Percentiles rank a stretch among this genome's conserved stretches.
These are phyloP conservation scores for Cryptotis parvus DNA, from an alignment of 2,113 vertebrate genomes.

Conservation along the genomic window DNA sequence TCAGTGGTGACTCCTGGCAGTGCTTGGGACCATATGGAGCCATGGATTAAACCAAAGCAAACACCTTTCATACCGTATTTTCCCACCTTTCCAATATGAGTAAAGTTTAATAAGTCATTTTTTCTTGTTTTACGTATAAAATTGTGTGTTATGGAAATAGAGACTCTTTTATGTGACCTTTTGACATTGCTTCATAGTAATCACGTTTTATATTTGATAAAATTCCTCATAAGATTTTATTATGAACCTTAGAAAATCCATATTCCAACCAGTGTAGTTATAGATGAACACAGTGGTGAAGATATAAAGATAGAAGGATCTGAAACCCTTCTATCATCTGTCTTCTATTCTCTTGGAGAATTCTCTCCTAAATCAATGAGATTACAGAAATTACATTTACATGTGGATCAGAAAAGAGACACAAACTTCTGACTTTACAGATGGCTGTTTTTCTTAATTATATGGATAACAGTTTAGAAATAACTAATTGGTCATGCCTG, in stretches of 20 bases:
- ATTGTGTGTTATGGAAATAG: background rate
- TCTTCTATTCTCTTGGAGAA: slow-evolving; percentile 63
- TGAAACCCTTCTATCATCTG: slow-evolving; percentile 45
- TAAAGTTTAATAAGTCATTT: background rate
- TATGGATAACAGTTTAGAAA: slow-evolving; percentile 88
- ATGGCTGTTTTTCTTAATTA: slow-evolving; percentile 92
- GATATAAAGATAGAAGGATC: slow-evolving; percentile 16
- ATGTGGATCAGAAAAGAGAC: slow-evolving; percentile 77
- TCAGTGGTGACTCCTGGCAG: too few species aligned
- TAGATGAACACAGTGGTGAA: background rate
- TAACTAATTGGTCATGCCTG: slow-evolving; percentile 92
- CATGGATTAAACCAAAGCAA: too few species aligned
- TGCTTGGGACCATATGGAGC: too few species aligned
- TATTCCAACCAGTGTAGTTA: slow-evolving; percentile 9
- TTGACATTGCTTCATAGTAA: background rate
- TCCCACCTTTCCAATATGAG: too few species aligned
- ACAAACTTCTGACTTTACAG: slow-evolving; percentile 89
- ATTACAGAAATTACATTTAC: slow-evolving; percentile 82
- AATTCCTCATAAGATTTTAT: background rate
- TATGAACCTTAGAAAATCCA: background rate
- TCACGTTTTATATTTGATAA: slow-evolving; percentile 33
- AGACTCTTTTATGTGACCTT: background rate
- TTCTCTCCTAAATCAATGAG: slow-evolving; percentile 79
- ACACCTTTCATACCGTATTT: too few species aligned
- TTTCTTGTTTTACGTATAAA: background rate